Conservation (phyloP, 2,888 invertebrate species). For the Sepiola atlantica region DNA sequence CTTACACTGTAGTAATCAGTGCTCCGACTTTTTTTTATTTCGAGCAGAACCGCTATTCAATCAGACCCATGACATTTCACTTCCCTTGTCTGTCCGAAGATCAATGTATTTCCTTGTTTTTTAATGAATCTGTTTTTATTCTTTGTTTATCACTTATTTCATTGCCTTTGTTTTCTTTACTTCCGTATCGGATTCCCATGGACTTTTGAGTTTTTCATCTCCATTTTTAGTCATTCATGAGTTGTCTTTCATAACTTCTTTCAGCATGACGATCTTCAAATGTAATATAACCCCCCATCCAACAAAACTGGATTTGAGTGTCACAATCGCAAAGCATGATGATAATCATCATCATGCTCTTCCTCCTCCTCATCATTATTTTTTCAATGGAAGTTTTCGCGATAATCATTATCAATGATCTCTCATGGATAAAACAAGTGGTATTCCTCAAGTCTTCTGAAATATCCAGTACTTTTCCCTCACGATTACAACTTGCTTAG, state of each 20-base stretch:
- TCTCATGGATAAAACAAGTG: too few species aligned
- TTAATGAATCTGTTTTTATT: background rate
- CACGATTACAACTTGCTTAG: too few species aligned
- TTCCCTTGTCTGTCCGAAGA: background rate
- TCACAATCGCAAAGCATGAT: background rate
- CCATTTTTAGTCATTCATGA: background rate
- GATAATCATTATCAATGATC: too few species aligned
- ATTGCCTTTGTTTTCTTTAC: background rate
- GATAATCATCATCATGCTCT: background rate
- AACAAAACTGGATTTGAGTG: background rate
- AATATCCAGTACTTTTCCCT: too few species aligned
- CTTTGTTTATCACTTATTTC: background rate
- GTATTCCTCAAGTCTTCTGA: too few species aligned
- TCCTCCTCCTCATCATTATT: too few species aligned
- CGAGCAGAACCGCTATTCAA: background rate
- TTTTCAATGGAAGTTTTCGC: background rate
- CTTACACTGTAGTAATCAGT: too few species aligned
- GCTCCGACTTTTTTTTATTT: background rate
- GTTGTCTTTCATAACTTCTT: background rate
- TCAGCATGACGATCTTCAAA: background rate
- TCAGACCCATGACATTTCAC: background rate
- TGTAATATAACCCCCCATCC: background rate
- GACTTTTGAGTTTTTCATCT: background rate
- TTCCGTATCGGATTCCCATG: background rate
- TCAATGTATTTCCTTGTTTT: background rate